Evolutionary conservation across 2,113 vertebrate species (phyloP), one percentile per base, ranked within the genome.

Genomic region (Plotosus lineatus): DNA sequence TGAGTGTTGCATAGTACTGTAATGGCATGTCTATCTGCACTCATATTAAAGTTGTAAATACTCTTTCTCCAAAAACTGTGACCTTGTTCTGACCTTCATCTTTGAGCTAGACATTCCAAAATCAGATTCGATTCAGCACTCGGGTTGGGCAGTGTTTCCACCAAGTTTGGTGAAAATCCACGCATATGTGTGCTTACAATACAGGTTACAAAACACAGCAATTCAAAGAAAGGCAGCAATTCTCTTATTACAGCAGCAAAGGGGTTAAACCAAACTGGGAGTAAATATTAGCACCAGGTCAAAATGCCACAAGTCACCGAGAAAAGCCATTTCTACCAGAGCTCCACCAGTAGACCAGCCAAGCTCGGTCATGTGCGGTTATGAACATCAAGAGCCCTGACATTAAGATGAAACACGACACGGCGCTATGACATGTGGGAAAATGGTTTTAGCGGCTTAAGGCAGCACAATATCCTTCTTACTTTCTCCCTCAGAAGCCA

Each of bases 381-480:
- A 40, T 40, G 75, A 79, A 82, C 86, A 84, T 89, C 87, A 88
- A 87, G 85, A 87, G 81, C 83, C 87, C 79, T 89, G 86, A 83
- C 85, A 87, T 88, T 78, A 86, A 88, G 85, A 87, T 89, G 88
- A 90, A 91, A 90, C 83, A 51, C 87, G 84, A 87, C 77, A 86
- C 84, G 28, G 46, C 66, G 61, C 60, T 56, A 58, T 19, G 26
- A 79, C 74, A 76, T 42, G 51, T 58, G 74, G 74, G 46, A 53
- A 85, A 89, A 87, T 77, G 66, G 76, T 85, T 92, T 87, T 77
- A 87, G 80, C 82, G 86, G 88, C 81, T 82, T 79, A 55, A 71
- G 58, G 79, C 82, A 85, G 56, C 17, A 36, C 82, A 66, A 73
- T 58, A 86, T 87, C 87, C 87, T 84, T 38, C 2, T 17, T 85